Evolutionary conservation across 2,797 vertebrate species (phyloP).

Genomic region (Cossypha niveicapilla): DNA sequence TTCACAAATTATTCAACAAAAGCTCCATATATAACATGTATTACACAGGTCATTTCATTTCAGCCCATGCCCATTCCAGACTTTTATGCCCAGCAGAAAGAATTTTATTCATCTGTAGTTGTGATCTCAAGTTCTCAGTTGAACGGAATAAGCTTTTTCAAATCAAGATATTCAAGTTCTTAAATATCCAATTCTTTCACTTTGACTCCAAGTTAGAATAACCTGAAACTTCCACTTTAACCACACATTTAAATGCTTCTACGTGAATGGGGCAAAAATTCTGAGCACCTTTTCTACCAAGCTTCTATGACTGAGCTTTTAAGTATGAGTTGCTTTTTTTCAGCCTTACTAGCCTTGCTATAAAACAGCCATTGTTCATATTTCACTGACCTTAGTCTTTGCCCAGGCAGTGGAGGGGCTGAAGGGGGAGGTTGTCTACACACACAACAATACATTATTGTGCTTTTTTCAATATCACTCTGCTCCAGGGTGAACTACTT

Average conservation of each 20-base stretch:
- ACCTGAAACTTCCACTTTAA: background rate
- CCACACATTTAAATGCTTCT: background rate
- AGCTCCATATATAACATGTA: fast-evolving
- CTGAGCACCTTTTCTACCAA: background rate
- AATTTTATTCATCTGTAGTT: background rate
- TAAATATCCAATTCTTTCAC: background rate
- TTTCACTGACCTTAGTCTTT: conserved; percentile 20
- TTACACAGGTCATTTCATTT: background rate
- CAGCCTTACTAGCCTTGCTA: background rate
- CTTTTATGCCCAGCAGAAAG: background rate
- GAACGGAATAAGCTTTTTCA: background rate
- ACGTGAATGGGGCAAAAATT: background rate
- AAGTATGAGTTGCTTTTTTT: background rate
- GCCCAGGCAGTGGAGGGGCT: background rate
- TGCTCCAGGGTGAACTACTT: background rate
- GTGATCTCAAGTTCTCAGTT: background rate
- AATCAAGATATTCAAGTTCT: background rate
- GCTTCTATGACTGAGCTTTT: background rate
- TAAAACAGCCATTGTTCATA: conserved; percentile 25
- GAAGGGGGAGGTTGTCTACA: background rate
- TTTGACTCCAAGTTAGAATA: background rate
- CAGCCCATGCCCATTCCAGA: background rate
- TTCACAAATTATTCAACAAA: background rate
- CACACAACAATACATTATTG: background rate
- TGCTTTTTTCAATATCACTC: background rate